A percentile compares a stretch with the other conserved stretches of the same genome.
Evolutionary conservation across 2,888 invertebrate genomes (phyloP).

Genomic region (Tortricodes alternella): DNA sequence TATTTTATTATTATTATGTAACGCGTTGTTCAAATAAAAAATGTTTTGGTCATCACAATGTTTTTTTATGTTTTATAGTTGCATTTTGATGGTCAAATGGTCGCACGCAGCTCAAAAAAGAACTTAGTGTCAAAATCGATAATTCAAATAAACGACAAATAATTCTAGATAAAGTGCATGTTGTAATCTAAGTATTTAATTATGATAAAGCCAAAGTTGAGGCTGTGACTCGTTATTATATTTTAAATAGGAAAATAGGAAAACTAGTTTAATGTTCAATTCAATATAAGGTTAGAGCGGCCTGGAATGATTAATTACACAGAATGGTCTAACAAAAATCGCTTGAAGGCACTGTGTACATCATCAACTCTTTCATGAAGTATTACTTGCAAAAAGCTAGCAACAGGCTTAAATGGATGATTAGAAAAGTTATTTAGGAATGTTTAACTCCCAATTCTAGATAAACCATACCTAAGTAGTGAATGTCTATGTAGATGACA

Average conservation of each 20-base stretch:
- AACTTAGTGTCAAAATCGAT: constrained; percentile 13
- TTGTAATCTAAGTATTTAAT: constrained; percentile 15
- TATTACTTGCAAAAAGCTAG: background rate
- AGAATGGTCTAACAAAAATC: too few relatives aligned
- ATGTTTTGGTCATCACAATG: too few relatives aligned
- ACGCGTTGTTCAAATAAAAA: background rate
- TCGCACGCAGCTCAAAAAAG: constrained; percentile 8
- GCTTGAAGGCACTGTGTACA: background rate
- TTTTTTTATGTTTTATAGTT: background rate
- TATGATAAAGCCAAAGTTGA: constrained; percentile 24
- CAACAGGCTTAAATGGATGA: background rate
- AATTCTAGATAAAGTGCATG: constrained; percentile 22
- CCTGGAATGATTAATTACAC: background rate
- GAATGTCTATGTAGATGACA: constrained; percentile 1
- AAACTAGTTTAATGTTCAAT: constrained; percentile 10
- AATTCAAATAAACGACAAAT: constrained; percentile 21
- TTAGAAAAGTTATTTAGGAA: background rate
- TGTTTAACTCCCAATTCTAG: background rate
- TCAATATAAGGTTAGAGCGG: constrained; percentile 11
- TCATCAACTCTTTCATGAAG: background rate
- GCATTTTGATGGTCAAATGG: background rate
- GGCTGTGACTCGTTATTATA: constrained; percentile 29
- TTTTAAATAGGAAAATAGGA: background rate
- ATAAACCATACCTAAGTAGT: background rate
- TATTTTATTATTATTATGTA: background rate